These are phyloP conservation scores for Rhabdophis nuchalis DNA, from an alignment of 2,797 vertebrate genomes.

Conservation along the genomic window DNA sequence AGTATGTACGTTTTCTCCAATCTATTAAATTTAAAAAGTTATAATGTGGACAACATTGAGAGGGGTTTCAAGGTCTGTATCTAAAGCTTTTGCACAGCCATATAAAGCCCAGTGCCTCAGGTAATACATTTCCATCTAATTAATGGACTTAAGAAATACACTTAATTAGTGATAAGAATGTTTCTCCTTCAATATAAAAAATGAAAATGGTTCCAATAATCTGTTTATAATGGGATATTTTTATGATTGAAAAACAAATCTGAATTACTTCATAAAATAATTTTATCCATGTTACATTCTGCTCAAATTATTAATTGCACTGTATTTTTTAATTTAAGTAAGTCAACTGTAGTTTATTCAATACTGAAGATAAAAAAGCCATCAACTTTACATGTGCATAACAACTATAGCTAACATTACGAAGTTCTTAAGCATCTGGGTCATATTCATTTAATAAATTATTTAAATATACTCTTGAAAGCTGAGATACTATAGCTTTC, in stretches of 20 bases:
- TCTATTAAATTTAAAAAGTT: not conserved
- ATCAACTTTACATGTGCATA: not conserved
- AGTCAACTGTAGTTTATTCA: not conserved
- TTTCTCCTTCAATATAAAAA: not conserved
- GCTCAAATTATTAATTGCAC: not conserved
- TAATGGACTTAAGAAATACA: not conserved
- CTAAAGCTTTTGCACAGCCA: not conserved
- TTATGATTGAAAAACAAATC: not conserved
- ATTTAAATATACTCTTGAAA: not conserved
- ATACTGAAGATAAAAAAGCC: not conserved
- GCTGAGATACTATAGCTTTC: not conserved
- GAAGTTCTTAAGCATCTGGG: not conserved
- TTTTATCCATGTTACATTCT: not conserved
- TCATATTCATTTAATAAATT: not conserved
- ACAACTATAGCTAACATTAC: not conserved
- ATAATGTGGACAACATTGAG: not conserved
- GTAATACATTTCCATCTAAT: not conserved
- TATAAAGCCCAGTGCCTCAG: not conserved
- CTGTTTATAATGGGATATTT: not conserved
- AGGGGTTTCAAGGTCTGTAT: not conserved
- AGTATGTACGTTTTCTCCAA: not conserved
- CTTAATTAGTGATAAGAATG: not conserved
- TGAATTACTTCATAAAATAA: not conserved
- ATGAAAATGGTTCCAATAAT: not conserved
- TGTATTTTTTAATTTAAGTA: not conserved